Evolutionary conservation across 2,888 invertebrate genomes (phyloP).

Genomic region (Dryococelus australis): DNA sequence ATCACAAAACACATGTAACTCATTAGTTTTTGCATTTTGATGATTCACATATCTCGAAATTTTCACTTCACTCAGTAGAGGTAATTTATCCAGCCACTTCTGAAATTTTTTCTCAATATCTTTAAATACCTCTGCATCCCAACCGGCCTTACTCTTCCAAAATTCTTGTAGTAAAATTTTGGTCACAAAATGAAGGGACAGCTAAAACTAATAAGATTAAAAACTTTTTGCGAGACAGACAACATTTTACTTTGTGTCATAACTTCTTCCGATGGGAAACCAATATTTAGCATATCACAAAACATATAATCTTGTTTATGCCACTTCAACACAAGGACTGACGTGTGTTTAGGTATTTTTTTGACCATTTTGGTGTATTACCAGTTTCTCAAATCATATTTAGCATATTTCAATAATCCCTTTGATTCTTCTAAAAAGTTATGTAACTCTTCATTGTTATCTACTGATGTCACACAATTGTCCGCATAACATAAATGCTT

Average conservation of each 20-base stretch:
- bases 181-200: not conserved
- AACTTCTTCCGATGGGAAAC: not conserved
- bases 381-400: not conserved
- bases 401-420: not conserved
- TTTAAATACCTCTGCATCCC: not conserved
- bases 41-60: too few species aligned
- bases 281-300: not conserved
- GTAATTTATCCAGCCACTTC: too few species aligned
- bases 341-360: not conserved
- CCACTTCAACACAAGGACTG: not conserved
- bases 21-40: too few species aligned
- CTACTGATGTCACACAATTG: constrained; percentile 20
- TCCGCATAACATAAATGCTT: not conserved
- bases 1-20: too few species aligned
- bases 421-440: too few species aligned
- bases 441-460: not conserved
- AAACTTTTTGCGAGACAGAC: not conserved
- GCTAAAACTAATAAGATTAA: not conserved
- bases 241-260: not conserved
- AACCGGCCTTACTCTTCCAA: not conserved
- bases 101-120: not conserved
- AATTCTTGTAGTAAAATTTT: not conserved
- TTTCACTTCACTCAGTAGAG: too few species aligned
- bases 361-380: not conserved
- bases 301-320: not conserved